A percentile compares a stretch with the other conserved stretches of the same genome.
phyloP scores from a whole-genome alignment of 1,140 invertebrate species.

The Philaenus spumarius region DNA sequence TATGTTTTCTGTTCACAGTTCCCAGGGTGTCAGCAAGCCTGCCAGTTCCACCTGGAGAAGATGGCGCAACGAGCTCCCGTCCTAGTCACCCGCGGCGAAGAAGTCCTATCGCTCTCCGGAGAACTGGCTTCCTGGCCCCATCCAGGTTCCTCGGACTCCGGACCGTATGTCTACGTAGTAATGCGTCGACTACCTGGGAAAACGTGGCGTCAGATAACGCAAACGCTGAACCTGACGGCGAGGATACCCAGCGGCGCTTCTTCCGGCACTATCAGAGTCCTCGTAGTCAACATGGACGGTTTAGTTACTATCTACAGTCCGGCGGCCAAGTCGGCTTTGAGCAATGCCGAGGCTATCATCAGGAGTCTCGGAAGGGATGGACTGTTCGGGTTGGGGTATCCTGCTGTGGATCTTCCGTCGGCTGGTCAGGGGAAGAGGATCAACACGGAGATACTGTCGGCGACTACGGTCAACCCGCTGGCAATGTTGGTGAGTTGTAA shows the following conservation, averaged over 20 bases:
- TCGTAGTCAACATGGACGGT: conserved; percentile 56
- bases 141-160: conserved; percentile 41
- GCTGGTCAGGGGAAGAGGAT: too few relatives aligned
- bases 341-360: conserved; percentile 15
- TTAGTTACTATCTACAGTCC: conserved; percentile 60
- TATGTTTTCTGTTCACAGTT: conserved; percentile 48
- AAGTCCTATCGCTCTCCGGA: conserved; percentile 46
- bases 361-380: conserved; percentile 6
- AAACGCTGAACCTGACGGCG: conserved; percentile 51
- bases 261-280: conserved; percentile 51
- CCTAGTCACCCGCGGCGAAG: conserved; percentile 57
- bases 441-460: too few relatives aligned
- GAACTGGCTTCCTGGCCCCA: conserved; percentile 50
- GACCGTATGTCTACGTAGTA: conserved; percentile 57
- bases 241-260: conserved; percentile 50
- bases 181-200: conserved; percentile 51
- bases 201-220: conserved; percentile 27
- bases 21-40: conserved; percentile 59
- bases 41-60: conserved; percentile 54
- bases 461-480: too few relatives aligned
- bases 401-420: background rate
- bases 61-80: conserved; percentile 53
- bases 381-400: conserved; percentile 13
- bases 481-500: too few relatives aligned
- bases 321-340: background rate